Base-by-base conservation (phyloP, 2,888 invertebrate genomes). In the Coelopa pilipes region DNA sequence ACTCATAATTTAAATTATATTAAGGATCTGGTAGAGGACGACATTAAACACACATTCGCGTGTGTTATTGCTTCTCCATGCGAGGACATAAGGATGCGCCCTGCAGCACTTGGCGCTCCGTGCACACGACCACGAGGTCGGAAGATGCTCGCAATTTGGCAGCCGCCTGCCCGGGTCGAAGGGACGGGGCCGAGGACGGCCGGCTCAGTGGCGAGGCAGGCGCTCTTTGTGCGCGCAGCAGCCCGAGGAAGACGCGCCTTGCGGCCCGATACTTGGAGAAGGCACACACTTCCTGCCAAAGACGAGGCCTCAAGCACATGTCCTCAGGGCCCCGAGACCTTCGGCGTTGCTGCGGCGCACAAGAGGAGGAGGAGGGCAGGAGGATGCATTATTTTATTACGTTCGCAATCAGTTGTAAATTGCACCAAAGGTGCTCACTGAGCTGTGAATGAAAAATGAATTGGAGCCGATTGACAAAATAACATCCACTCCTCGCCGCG, bases 361-460 rank as follows among this genome's bases (percentile, higher is more conserved):
- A 7, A 34, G 34, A 7, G 34, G 2, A 34, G 34, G 53, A 66
- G 59, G 47, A 34, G 2, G 34, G 34, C 2, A 34, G 34, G 34
- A 34, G 34, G 34, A 57, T 68, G 75, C 75, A 78, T 79, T 79
- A 79, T 79, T 81, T 81, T 81, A 80, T 80, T 80, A 77, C 77
- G 74, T 75, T 77, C 70, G 77, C 77, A 76, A 76, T 74, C 75
- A 75, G 73, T 76, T 76, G 74, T 77, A 79, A 77, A 77, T 77
- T 77, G 76, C 70, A 57, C 74, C 75, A 76, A 78, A 79, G 79
- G 78, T 79, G 80, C 75, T 78, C 83, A 83, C 78, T 83, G 82
- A 83, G 81, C 82, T 82, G 83, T 83, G 81, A 84, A 84, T 85
- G 84, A 86, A 83, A 85, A 85, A 86, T 85, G 85, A 84, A 86